These are phyloP conservation scores for Sinocyclocheilus anophthalmus DNA, from an alignment of 2,113 vertebrate genomes.

Conservation along the genomic window DNA sequence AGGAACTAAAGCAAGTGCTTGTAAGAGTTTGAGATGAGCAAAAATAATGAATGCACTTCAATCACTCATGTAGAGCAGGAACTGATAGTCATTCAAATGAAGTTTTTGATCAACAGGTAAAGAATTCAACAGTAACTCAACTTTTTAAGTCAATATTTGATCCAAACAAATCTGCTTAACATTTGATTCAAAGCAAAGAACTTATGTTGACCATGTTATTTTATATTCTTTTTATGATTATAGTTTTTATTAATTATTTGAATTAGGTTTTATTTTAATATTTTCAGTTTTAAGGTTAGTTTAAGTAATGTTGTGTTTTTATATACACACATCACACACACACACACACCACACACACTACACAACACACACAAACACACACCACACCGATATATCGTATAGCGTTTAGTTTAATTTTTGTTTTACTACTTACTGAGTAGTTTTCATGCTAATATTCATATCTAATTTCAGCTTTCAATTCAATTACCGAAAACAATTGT, in stretches of 20 bases:
- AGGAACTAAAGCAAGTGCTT: constrained; percentile 1
- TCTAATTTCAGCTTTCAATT: background rate
- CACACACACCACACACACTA: fast-evolving
- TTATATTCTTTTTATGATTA: background rate
- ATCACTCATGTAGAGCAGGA: background rate
- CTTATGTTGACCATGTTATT: background rate
- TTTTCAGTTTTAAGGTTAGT: background rate
- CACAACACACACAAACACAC: too few species aligned
- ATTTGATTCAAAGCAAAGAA: background rate
- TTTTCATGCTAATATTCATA: background rate
- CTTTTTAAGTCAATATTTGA: background rate
- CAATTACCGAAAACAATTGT: background rate
- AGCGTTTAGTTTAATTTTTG: background rate
- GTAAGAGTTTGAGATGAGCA: background rate
- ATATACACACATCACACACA: background rate
- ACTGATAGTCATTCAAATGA: too few species aligned
- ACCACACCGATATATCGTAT: too few species aligned
- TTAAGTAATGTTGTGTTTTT: background rate
- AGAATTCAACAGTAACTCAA: background rate
- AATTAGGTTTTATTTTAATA: background rate
- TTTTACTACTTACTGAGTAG: background rate
- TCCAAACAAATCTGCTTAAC: background rate
- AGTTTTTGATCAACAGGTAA: background rate
- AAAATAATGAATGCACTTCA: background rate
- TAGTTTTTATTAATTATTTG: background rate